Base-by-base conservation (phyloP, 2,113 vertebrate species). In the Marmota flaviventris region DNA sequence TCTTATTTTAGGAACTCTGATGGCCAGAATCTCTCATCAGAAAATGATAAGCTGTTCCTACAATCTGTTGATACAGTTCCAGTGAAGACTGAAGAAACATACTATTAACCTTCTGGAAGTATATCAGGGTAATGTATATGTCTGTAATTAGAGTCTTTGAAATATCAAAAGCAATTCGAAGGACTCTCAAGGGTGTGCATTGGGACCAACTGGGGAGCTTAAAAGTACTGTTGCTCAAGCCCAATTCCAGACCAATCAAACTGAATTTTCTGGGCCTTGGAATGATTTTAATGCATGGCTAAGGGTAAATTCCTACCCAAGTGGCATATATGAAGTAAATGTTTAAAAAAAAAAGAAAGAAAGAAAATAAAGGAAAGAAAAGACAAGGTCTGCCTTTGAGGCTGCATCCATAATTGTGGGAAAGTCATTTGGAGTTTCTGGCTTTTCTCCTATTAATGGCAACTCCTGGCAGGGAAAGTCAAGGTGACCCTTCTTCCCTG, bases 1-100 rank as follows among this genome's bases (percentile, higher is more conserved):
- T 95, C 81, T 88, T 85, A 89, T 27, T 86, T 93, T 22, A 95
- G 76, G 79, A 86, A 91, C 14, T 39, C 20, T 95, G n/a, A 32
- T 82, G 25, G 13, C 37, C 51, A 65, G 48, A 86, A 34, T 88
- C 96, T 94, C 67, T 86, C 76, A n/a, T 81, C 22, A 91, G 86
- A 97, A 96, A 84, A 89, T 58, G 34, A 51, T 32, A 58, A 85
- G 11, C 5, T 94, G 10, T 79, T 93, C 51, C 18, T 25, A 45
- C 5, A 84, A 91, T 39, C 48, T 63, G 8, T 37, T 67, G 48
- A 72, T n/a, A 63, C 17, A 82, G 39, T 77, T 94, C 42, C 32
- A 90, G 42, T 5, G 37, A 65, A 76, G 24, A 87, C 34, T 25
- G 58, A 61, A 96, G 48, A 82, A 24, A 85, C 5, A 65, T 12